phyloP scores from a whole-genome alignment of 2,797 vertebrate genomes.

The Serranus cabrilla region DNA sequence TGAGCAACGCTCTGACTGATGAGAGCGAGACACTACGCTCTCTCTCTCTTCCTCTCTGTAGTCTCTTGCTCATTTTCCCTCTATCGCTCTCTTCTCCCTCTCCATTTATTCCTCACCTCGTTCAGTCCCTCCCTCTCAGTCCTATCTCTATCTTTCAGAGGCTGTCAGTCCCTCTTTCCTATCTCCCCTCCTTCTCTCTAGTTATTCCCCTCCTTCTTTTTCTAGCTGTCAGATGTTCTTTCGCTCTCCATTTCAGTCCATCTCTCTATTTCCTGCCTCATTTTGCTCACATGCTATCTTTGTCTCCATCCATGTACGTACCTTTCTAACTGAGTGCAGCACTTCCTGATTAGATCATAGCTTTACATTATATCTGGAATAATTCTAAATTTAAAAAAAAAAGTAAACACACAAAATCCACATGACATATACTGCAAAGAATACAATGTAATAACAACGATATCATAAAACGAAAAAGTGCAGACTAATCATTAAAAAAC shows the following conservation, averaged over 20 bases:
- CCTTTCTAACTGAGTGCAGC: constrained; percentile 13
- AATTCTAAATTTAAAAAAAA: neutral
- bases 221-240: constrained; percentile 61
- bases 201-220: constrained; percentile 51
- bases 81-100: constrained; percentile 52
- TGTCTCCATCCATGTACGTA: constrained; percentile 15
- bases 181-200: constrained; percentile 32
- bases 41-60: constrained; percentile 27
- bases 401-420: neutral
- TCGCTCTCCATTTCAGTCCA: constrained; percentile 52
- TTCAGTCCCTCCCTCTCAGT: constrained; percentile 61
- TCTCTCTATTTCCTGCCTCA: constrained; percentile 56
- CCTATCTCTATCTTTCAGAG: constrained; percentile 57
- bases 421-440: neutral
- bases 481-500: neutral
- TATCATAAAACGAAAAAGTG: neutral
- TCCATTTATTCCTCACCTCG: constrained; percentile 64
- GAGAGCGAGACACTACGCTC: constrained; percentile 63
- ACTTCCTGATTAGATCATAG: neutral
- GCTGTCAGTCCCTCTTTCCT: constrained; percentile 52
- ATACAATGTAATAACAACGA: no score
- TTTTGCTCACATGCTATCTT: constrained; percentile 54
- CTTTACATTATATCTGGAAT: neutral
- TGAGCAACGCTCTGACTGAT: constrained; percentile 79
- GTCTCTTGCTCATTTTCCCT: constrained; percentile 69